These are phyloP conservation scores for Pollicipes pollicipes DNA, from an alignment of 1,140 invertebrate species.

Conservation along the genomic window DNA sequence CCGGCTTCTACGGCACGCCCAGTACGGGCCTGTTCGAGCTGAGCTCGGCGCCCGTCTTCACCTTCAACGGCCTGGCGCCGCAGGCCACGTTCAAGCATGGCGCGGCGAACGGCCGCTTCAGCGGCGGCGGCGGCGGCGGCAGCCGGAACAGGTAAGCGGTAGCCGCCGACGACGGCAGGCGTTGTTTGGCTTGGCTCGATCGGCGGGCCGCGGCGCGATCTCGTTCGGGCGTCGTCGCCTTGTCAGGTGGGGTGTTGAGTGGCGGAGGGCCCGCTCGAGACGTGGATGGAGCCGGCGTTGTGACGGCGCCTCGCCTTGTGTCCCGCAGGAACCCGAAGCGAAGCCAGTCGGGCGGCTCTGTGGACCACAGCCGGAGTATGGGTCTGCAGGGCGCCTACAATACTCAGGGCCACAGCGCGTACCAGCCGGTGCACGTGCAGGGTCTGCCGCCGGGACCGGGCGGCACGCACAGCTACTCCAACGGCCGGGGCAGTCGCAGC, in stretches of 20 bases:
- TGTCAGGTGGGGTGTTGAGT: too few relatives aligned
- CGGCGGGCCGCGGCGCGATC: too few relatives aligned
- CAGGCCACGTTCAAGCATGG: conserved; percentile 36
- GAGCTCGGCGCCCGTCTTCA: conserved; percentile 34
- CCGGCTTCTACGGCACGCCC: not conserved
- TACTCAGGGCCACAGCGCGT: not conserved
- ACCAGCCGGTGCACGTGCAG: not conserved
- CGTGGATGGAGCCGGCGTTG: too few relatives aligned
- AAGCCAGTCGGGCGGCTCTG: conserved; percentile 1
- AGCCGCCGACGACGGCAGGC: too few relatives aligned
- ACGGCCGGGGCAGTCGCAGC: not conserved
- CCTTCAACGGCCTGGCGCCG: conserved; percentile 49
- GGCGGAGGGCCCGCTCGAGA: too few relatives aligned
- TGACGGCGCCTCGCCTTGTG: too few relatives aligned
- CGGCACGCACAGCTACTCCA: not conserved
- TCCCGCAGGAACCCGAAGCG: conserved; percentile 16
- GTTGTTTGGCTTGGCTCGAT: too few relatives aligned
- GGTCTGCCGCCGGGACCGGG: not conserved
- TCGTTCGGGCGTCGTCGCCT: too few relatives aligned
- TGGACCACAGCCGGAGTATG: conserved; percentile 7
- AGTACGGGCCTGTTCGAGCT: conserved; percentile 25
- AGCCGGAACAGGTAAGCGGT: conserved; percentile 11
- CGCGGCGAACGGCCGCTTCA: conserved; percentile 17
- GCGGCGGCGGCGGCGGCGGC: conserved; percentile 15
- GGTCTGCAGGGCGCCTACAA: conserved; percentile 16